Evolutionary conservation across 2,888 invertebrate species (phyloP), one percentile per base, ranked within the genome.

Genomic region (Drosophila mimica): DNA sequence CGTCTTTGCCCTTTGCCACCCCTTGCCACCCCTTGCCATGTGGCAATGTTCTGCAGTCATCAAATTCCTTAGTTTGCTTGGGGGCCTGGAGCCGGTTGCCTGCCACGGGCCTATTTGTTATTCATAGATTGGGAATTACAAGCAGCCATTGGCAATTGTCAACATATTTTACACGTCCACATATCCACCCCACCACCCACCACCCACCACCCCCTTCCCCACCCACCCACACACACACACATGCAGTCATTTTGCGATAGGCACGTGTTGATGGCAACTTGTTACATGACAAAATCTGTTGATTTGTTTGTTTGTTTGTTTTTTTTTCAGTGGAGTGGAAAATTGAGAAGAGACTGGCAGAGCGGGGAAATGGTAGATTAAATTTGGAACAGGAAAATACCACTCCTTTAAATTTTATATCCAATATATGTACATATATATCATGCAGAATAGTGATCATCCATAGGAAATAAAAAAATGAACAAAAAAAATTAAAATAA

Each of bases 51-150:
- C 30, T 56, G n/a, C 33, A 20, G 28, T 52, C 61, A 36, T 34
- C 61, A 46, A 48, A 71, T 63, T 71, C 53, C 73, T 66, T 76
- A 72, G 79, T 74, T 81, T 51, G 76, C 58, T 81, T 74, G 75
- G 85, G 85, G 79, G 79, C 70, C 70, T 63, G 60, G 71, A 49
- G 75, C 40, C 60, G 59, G 49, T 56, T 61, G 77, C 51, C 38
- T 75, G 75, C 57, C 76, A 62, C 82, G 72, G 70, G 90, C 76
- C 89, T 89, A 78, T 90, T 88, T 90, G 77, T 82, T 88, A 88
- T 88, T 90, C 88, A 88, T 88, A 90, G 88, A 84, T 90, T 88
- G 88, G 88, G 88, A 90, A 88, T 88, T 88, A 90, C 88, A 88
- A 76, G 72, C 81, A 83, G 79, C 90, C 79, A 86, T 82, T 86